Percentiles rank a stretch among this genome's conserved stretches.
These are phyloP conservation scores for Epirrhoe tristata DNA, from an alignment of 2,888 invertebrate species.

Conservation along the genomic window DNA sequence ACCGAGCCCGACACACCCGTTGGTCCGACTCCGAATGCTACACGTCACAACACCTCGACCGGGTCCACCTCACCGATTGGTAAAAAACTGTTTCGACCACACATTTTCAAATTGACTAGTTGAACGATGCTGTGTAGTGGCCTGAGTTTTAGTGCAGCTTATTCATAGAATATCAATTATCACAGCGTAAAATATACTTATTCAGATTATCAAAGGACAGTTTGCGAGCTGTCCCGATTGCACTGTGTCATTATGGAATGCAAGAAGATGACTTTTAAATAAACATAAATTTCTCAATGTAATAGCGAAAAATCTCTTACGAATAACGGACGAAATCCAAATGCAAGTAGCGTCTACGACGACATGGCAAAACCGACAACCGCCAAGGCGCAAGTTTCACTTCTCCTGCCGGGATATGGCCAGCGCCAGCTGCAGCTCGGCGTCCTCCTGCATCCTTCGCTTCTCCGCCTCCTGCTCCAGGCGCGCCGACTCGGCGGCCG, in stretches of 20 bases:
- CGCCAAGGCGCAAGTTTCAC: conserved; percentile 51
- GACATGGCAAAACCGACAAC: conserved; percentile 34
- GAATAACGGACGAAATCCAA: conserved; percentile 32
- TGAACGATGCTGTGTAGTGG: conserved; percentile 38
- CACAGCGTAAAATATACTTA: conserved; percentile 35
- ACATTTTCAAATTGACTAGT: conserved; percentile 59
- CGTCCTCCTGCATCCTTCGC: conserved; percentile 87
- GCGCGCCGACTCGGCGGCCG: conserved; percentile 88
- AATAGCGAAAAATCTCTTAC: conserved; percentile 9
- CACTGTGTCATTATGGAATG: conserved; percentile 35
- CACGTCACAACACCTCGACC: conserved; percentile 2
- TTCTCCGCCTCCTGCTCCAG: conserved; percentile 87
- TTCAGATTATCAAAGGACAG: conserved; percentile 25
- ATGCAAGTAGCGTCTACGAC: conserved; percentile 32
- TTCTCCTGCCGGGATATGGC: conserved; percentile 86
- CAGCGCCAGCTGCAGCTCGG: conserved; percentile 90
- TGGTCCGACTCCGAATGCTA: conserved; percentile 14
- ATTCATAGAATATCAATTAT: conserved; percentile 34
- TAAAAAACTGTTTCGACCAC: conserved; percentile 3
- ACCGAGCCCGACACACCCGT: conserved; percentile 42
- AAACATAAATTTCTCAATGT: conserved; percentile 16
- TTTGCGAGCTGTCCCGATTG: conserved; percentile 10
- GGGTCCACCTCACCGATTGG: conserved; percentile 1
- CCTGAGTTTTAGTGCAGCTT: conserved; percentile 29
- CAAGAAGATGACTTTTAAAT: conserved; percentile 21